A percentile compares a stretch with the other conserved stretches of the same genome.
These are phyloP conservation scores for Aporrectodea caliginosa DNA, from an alignment of 1,140 invertebrate species.

Conservation along the genomic window DNA sequence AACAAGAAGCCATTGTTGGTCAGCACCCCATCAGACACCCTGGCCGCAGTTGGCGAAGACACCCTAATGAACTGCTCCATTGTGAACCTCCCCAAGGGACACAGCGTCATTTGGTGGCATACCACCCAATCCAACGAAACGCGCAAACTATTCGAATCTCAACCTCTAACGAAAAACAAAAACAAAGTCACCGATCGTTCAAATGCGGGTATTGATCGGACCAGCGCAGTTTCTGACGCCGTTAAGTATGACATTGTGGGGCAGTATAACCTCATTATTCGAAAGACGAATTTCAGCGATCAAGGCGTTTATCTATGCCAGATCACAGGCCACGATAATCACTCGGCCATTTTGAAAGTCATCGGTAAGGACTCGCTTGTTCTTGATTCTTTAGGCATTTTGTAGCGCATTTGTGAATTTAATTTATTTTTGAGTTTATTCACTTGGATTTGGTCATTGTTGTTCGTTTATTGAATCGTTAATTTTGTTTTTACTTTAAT, in stretches of 20 bases:
- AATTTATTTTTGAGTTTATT: too few relatives aligned
- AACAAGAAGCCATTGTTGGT: background rate
- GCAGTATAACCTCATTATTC: background rate
- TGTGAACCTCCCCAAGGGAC: background rate
- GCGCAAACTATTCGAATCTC: too few relatives aligned
- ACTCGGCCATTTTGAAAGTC: background rate
- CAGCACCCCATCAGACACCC: background rate
- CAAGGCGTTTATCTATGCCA: background rate
- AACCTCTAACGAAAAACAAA: too few relatives aligned
- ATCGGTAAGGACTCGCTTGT: background rate
- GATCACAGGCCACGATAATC: background rate
- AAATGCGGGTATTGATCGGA: too few relatives aligned
- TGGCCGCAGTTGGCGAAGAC: background rate
- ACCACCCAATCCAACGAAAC: too few relatives aligned
- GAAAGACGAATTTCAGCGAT: background rate
- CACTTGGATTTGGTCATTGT: too few relatives aligned
- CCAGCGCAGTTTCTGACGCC: too few relatives aligned
- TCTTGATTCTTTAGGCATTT: too few relatives aligned
- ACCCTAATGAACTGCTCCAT: background rate
- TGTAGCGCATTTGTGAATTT: too few relatives aligned
- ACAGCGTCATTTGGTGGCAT: background rate
- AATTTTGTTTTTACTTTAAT: too few relatives aligned
- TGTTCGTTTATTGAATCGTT: too few relatives aligned
- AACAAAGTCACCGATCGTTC: too few relatives aligned
- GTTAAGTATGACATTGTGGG: background rate